phyloP scores from a whole-genome alignment of 1,140 invertebrate genomes.

The Drosophila pectinifera region DNA sequence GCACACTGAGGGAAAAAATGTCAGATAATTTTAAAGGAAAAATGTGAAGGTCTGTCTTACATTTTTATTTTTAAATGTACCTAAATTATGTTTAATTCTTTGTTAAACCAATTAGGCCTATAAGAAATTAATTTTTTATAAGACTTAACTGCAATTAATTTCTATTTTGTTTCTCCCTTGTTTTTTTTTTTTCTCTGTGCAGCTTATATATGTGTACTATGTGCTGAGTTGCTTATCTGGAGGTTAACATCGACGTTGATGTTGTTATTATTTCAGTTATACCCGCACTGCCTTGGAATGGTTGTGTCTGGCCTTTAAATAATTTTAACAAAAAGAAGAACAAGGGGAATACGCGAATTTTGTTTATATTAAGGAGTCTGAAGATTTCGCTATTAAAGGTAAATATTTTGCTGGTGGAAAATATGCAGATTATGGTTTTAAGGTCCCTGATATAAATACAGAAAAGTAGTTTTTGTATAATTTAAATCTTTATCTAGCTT shows the following conservation, averaged over 20 bases:
- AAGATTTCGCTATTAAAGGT: conserved; percentile 16
- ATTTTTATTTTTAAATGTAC: no score
- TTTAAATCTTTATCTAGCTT: no score
- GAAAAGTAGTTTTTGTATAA: no score
- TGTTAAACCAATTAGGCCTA: no score
- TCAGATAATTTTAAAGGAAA: no score
- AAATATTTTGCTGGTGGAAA: neutral
- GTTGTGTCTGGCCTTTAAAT: conserved; percentile 39
- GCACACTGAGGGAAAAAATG: neutral
- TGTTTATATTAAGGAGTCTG: conserved; percentile 11
- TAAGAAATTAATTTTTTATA: no score
- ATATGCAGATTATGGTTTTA: neutral
- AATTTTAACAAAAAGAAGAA: conserved; percentile 20
- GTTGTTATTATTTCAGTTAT: conserved; percentile 26
- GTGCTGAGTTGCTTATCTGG: conserved; percentile 26
- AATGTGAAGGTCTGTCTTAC: no score
- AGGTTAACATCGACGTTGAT: conserved; percentile 33
- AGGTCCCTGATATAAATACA: neutral
- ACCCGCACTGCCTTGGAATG: conserved; percentile 5
- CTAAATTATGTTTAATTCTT: no score
- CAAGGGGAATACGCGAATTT: conserved; percentile 3
- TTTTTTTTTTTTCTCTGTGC: neutral
- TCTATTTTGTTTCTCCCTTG: no score
- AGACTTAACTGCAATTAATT: neutral
- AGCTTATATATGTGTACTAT: conserved; percentile 5